Evolutionary conservation across 2,113 vertebrate species (phyloP), one percentile per base, ranked within the genome.

Genomic region (Tor tambroides): DNA sequence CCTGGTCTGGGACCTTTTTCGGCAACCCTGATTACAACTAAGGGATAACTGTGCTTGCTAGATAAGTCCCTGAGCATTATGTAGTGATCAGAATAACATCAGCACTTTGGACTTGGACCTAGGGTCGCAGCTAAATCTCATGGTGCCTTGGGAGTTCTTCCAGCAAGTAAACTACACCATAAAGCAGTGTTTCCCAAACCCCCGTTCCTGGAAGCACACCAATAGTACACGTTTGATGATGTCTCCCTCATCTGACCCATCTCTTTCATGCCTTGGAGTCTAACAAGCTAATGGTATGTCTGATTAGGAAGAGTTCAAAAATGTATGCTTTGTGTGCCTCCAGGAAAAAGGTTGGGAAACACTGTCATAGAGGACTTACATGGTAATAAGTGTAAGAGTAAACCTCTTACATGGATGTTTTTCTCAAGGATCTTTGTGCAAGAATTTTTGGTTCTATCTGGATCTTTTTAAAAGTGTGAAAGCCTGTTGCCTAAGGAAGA

Each of bases 401-500:
- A 32, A 32, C 28, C 6, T 69, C 28, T 32, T 32, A 69, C 12
- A 21, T 35, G 3, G 7, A 35, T 35, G 65, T 28, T 35, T 71
- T 30, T 2, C 2, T 8, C 10, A 69, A 9, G 54, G 54, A 56
- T 56, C 19, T 56, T 56, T 12, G 6, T 56, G 56, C 7, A 23
- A 23, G 2, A 23, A n/a, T 59, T 23, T 77, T 6, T 71, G 32
- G 11, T 54, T n/a, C n/a, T n/a, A n/a, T n/a, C n/a, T n/a, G n/a
- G n/a, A n/a, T n/a, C n/a, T n/a, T 80, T 80, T 67, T 63, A 85
- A 30, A 2, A 49, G 80, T 84, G 85, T 30, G 86, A 7, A 35
- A 61, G 9, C 2, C 30, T 51, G 65, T 83, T 19, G 8, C 43
- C 49, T 19, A 26, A 67, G 32, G 38, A 74, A 41, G 38, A 74